phyloP scores from a whole-genome alignment of 2,888 invertebrate genomes.

The Acronicta leporina region DNA sequence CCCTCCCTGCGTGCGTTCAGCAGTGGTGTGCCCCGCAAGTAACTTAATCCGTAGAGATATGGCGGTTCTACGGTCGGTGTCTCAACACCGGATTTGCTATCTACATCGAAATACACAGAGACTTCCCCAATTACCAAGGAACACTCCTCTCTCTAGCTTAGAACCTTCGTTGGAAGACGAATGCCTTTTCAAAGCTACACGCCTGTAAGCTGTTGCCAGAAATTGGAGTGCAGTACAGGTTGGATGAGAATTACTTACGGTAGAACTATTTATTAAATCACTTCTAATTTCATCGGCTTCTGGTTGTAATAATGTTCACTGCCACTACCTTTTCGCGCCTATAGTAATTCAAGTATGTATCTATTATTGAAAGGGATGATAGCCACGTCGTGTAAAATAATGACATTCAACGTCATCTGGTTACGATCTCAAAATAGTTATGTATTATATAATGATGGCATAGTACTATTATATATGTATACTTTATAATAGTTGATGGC shows the following conservation, averaged over 20 bases:
- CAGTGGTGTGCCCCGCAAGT: slow-evolving; percentile 46
- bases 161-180: slow-evolving; percentile 32
- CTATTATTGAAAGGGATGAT: too few relatives aligned
- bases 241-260: neutral
- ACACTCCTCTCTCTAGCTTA: slow-evolving; percentile 33
- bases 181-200: slow-evolving; percentile 44
- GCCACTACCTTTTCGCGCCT: too few relatives aligned
- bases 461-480: too few relatives aligned
- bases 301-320: too few relatives aligned
- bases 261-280: neutral
- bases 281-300: too few relatives aligned
- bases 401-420: too few relatives aligned
- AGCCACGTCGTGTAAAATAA: too few relatives aligned
- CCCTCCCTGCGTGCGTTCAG: slow-evolving; percentile 42
- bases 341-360: too few relatives aligned
- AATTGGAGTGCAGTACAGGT: slow-evolving; percentile 22
- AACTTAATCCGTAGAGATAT: slow-evolving; percentile 58
- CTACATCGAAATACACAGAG: slow-evolving; percentile 45
- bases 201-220: slow-evolving; percentile 20
- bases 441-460: too few relatives aligned
- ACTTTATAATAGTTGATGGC: too few relatives aligned
- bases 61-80: slow-evolving; percentile 42
- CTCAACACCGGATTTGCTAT: slow-evolving; percentile 54
- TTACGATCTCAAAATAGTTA: too few relatives aligned
- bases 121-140: slow-evolving; percentile 52